These are phyloP conservation scores for Charadrius vociferus DNA, from an alignment of 2,113 vertebrate species.

Conservation along the genomic window DNA sequence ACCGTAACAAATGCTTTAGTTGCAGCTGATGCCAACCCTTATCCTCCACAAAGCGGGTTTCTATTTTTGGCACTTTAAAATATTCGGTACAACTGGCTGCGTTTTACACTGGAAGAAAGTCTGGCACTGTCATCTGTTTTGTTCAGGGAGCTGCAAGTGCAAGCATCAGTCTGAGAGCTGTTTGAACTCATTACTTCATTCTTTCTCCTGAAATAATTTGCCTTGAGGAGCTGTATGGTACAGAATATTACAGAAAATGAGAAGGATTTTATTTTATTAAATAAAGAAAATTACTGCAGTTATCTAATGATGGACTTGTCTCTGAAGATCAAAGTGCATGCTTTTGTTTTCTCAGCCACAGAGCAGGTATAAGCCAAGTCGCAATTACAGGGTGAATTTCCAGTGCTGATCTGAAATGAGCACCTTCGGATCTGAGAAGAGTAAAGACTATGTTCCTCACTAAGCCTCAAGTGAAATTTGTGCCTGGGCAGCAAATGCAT, in stretches of 20 bases:
- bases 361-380: neutral
- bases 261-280: neutral
- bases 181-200: neutral
- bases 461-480: neutral
- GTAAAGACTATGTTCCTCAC: neutral
- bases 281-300: neutral
- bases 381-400: neutral
- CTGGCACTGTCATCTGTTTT: conserved; percentile 35
- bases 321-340: neutral
- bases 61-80: conserved; percentile 71
- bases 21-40: conserved; percentile 62
- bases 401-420: neutral
- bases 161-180: neutral
- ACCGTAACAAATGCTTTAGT: conserved; percentile 57
- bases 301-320: neutral
- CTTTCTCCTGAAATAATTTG: neutral
- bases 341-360: neutral
- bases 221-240: neutral
- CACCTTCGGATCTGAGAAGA: neutral
- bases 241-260: neutral
- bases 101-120: conserved; percentile 34
- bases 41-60: conserved; percentile 56
- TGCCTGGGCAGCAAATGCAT: neutral
- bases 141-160: conserved; percentile 6
- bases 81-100: conserved; percentile 56